Conservation (phyloP, 2,888 invertebrate genomes). For the Ichneumon xanthorius region DNA sequence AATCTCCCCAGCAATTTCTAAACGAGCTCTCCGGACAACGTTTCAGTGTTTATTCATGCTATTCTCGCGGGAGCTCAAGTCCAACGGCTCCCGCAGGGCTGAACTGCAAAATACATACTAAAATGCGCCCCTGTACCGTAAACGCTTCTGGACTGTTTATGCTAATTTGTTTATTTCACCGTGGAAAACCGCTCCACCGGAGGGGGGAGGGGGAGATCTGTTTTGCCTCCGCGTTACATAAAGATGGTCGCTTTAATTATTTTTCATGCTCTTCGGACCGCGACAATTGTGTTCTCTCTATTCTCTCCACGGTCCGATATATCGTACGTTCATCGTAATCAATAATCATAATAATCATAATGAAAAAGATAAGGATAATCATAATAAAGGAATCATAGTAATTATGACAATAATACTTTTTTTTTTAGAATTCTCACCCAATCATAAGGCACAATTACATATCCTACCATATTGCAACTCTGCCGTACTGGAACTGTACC, state of each 20-base stretch:
- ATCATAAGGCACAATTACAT: no score
- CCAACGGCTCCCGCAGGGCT: background rate
- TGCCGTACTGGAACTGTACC: no score
- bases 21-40: slow-evolving; percentile 1
- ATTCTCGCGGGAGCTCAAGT: slow-evolving; percentile 4
- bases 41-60: slow-evolving; percentile 1
- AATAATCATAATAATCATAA: no score
- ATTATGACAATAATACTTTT: no score
- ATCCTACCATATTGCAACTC: no score
- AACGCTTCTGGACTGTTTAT: background rate
- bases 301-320: background rate
- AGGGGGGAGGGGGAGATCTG: no score
- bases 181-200: background rate
- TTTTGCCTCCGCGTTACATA: no score
- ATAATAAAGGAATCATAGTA: no score
- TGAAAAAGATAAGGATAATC: no score
- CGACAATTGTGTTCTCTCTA: background rate
- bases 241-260: background rate
- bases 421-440: no score
- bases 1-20: background rate
- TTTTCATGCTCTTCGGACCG: background rate
- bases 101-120: background rate
- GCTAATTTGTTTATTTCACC: slow-evolving; percentile 16
- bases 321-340: background rate
- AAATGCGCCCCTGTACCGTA: background rate